Evolutionary conservation across 2,113 vertebrate species (phyloP).

Genomic region (Mionectes macconnelli): DNA sequence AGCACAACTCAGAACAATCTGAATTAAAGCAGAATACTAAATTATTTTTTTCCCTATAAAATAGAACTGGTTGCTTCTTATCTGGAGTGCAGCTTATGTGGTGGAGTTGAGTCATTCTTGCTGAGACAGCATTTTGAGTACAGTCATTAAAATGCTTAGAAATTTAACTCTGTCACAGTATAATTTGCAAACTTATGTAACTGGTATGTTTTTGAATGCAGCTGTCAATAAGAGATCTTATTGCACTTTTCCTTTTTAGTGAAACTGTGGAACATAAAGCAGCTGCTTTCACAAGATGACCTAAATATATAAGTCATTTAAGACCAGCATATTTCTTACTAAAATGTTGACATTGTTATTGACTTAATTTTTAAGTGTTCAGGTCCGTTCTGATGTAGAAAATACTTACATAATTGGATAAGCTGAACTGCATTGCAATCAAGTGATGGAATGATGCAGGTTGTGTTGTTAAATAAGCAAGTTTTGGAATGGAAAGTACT

Average conservation of each 20-base stretch:
- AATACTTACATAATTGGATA: background rate
- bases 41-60: background rate
- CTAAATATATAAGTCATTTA: conserved; percentile 2
- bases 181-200: conserved; percentile 67
- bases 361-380: background rate
- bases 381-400: background rate
- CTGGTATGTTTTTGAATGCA: conserved; percentile 60
- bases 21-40: conserved; percentile 21
- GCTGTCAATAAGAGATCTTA: conserved; percentile 56
- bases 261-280: background rate
- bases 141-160: conserved; percentile 50
- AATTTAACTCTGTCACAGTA: conserved; percentile 45
- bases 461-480: conserved; percentile 15
- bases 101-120: conserved; percentile 49
- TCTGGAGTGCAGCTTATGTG: conserved; percentile 17
- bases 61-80: conserved; percentile 38
- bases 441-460: conserved; percentile 1
- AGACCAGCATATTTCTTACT: background rate
- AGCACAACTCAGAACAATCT: conserved; percentile 7
- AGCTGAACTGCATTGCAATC: background rate
- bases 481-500: background rate
- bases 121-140: conserved; percentile 57
- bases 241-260: conserved; percentile 22
- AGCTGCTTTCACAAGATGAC: conserved; percentile 3
- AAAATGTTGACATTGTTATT: background rate